Conservation (phyloP, 64 coral and sea anemone species). For the Pocillopora damicornis region DNA sequence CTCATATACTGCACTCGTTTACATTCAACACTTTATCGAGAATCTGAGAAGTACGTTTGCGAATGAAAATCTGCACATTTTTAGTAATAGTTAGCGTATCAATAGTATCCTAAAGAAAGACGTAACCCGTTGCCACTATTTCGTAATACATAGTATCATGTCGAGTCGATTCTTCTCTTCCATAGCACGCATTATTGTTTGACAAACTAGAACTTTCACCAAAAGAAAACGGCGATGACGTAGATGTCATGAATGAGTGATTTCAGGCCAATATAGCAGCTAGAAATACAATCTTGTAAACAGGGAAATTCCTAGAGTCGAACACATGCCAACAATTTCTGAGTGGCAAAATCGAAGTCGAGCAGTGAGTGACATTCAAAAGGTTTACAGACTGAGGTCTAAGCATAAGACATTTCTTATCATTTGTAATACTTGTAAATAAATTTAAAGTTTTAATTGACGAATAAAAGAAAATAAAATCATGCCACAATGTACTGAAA, state of each 20-base stretch:
- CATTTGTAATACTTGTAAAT: too few relatives aligned
- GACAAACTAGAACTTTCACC: not conserved
- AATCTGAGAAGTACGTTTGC: too few relatives aligned
- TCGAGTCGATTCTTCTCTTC: conserved; percentile 1
- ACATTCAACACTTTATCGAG: too few relatives aligned
- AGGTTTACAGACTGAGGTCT: too few relatives aligned
- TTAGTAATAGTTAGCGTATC: too few relatives aligned
- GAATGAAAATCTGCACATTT: too few relatives aligned
- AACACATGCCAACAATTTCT: conserved; percentile 18
- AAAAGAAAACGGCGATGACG: not conserved
- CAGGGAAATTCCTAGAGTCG: not conserved
- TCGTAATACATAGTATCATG: conserved; percentile 2
- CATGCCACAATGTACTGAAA: not conserved
- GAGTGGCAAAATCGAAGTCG: not conserved
- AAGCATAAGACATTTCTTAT: too few relatives aligned
- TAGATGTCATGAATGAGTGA: not conserved
- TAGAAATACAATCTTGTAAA: not conserved
- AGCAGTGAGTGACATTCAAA: not conserved
- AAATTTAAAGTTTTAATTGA: too few relatives aligned
- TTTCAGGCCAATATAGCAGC: not conserved
- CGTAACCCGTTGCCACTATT: too few relatives aligned
- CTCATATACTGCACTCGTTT: too few relatives aligned
- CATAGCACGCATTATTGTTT: not conserved
- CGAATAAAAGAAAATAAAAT: too few relatives aligned
- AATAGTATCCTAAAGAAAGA: too few relatives aligned